Evolutionary conservation across 2,113 vertebrate genomes (phyloP).

Genomic region (Actinemys pallida): DNA sequence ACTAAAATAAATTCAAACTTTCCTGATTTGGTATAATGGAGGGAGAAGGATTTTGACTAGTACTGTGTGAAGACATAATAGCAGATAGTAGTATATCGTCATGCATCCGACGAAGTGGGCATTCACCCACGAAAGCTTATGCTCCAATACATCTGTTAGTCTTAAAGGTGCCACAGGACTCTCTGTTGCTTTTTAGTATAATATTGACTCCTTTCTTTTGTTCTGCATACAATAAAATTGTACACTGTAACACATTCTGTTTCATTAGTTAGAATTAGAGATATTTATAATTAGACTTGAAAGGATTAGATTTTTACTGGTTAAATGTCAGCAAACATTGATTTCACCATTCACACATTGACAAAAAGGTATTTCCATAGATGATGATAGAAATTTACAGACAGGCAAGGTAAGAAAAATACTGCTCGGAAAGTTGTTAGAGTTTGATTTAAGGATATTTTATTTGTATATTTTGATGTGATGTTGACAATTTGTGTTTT

Average conservation of each 20-base stretch:
- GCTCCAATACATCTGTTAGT: too few relatives aligned
- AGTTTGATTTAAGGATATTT: background rate
- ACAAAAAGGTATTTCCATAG: background rate
- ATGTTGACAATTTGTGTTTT: background rate
- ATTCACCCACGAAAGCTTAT: too few relatives aligned
- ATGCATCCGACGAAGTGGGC: too few relatives aligned
- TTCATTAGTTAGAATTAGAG: background rate
- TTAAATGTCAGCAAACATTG: background rate
- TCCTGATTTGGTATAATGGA: fast-evolving
- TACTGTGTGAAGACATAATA: background rate
- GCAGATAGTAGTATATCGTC: background rate
- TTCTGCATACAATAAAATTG: background rate
- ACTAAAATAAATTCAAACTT: background rate
- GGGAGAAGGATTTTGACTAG: background rate
- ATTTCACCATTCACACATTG: background rate
- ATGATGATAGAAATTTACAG: background rate
- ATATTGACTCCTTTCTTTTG: background rate
- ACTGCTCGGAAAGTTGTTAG: background rate
- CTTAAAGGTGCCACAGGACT: too few relatives aligned
- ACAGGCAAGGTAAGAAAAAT: background rate
- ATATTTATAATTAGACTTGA: background rate
- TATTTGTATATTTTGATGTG: background rate
- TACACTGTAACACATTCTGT: fast-evolving
- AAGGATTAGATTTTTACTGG: background rate
- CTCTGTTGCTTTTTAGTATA: background rate